These are phyloP conservation scores for Tachyglossus aculeatus DNA, from an alignment of 2,797 vertebrate genomes.

Conservation along the genomic window DNA sequence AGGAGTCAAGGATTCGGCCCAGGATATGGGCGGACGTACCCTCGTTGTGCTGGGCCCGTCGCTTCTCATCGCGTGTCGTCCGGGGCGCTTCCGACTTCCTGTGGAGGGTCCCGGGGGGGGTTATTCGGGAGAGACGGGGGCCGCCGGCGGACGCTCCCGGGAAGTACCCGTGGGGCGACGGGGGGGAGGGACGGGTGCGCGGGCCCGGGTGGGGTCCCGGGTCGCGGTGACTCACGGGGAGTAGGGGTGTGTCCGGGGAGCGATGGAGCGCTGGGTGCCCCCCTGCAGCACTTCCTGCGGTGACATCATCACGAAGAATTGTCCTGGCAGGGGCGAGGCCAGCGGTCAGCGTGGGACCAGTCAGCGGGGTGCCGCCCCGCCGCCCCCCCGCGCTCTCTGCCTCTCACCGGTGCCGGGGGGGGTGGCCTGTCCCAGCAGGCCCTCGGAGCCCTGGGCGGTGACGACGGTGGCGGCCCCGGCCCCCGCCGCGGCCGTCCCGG, in stretches of 20 bases:
- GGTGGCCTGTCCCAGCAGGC: constrained; percentile 84
- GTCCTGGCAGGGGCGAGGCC: constrained; percentile 71
- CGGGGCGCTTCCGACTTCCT: constrained; percentile 79
- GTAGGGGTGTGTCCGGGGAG: constrained; percentile 89
- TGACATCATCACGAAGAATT: constrained; percentile 96
- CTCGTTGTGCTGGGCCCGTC: constrained; percentile 85
- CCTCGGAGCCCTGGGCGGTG: constrained; percentile 87
- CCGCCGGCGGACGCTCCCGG: not conserved
- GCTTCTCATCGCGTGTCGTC: constrained; percentile 80
- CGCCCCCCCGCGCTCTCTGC: too few species aligned
- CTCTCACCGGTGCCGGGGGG: constrained; percentile 77
- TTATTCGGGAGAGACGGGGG: not conserved
- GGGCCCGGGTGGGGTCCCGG: not conserved
- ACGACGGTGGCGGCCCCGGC: constrained; percentile 75
- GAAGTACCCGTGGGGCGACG: not conserved
- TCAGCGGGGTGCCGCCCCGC: too few species aligned
- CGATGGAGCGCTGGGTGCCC: constrained; percentile 86
- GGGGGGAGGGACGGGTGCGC: not conserved
- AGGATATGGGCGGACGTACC: too few species aligned
- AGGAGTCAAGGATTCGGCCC: too few species aligned
- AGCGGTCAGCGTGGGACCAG: too few species aligned
- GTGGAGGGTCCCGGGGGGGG: not conserved
- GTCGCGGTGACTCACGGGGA: constrained; percentile 80
- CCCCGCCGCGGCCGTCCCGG: constrained; percentile 55
- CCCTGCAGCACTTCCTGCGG: constrained; percentile 91